phyloP scores from a whole-genome alignment of 2,797 vertebrate genomes.

The Linurgus olivaceus region DNA sequence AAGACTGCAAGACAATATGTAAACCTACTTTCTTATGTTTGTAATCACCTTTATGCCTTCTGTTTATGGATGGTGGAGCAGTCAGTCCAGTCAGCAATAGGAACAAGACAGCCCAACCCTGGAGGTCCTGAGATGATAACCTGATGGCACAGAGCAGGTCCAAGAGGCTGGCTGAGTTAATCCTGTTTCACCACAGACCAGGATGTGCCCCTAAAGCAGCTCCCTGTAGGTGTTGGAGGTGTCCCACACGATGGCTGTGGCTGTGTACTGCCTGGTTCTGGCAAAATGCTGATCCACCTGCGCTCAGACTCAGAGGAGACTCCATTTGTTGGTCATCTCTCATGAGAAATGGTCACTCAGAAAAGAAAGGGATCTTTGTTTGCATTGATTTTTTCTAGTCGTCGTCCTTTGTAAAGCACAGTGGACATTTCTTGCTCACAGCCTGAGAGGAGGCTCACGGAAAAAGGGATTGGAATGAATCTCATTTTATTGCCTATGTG shows the following conservation, averaged over 20 bases:
- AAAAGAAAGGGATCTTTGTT: slow-evolving; percentile 45
- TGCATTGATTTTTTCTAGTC: slow-evolving; percentile 65
- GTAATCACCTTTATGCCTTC: slow-evolving; percentile 87
- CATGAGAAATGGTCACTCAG: slow-evolving; percentile 2
- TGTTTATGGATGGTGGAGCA: slow-evolving; percentile 76
- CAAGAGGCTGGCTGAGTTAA: slow-evolving; percentile 35
- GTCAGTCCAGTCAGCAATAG: slow-evolving; percentile 75
- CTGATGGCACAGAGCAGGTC: slow-evolving; percentile 8
- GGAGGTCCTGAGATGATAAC: slow-evolving; percentile 32
- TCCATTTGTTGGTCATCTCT: slow-evolving; percentile 44
- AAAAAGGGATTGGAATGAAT: slow-evolving; percentile 63
- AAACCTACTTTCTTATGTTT: slow-evolving; percentile 79
- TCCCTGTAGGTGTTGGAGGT: slow-evolving; percentile 39
- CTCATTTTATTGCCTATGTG: slow-evolving; percentile 59
- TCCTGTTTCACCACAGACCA: slow-evolving; percentile 26
- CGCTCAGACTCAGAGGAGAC: slow-evolving; percentile 57
- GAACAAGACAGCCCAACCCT: slow-evolving; percentile 3
- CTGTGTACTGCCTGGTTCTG: slow-evolving; percentile 37
- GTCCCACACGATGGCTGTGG: background rate
- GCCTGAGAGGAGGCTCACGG: slow-evolving; percentile 37
- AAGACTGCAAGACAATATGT: slow-evolving; percentile 97
- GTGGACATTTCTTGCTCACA: slow-evolving; percentile 68
- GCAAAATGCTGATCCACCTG: slow-evolving; percentile 5
- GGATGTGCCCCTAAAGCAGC: slow-evolving; percentile 47
- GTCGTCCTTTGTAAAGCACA: slow-evolving; percentile 80